Evolutionary conservation across 2,888 invertebrate genomes (phyloP), one percentile per base, ranked within the genome.

Genomic region (Pachycephus smyrnensis): DNA sequence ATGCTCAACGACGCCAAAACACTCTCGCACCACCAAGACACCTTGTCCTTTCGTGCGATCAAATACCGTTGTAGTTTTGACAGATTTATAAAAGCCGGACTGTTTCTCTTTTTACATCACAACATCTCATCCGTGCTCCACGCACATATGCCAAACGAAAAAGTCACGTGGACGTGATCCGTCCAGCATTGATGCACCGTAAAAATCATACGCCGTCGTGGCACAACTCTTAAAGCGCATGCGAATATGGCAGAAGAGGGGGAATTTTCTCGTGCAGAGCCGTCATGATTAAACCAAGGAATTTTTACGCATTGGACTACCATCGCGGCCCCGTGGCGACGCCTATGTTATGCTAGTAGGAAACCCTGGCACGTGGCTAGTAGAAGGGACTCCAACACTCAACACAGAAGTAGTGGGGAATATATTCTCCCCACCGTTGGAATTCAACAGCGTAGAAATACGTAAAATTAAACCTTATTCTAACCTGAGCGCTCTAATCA

Each of bases 131-230:
- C 33, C 31, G 32, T 33, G 71, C 71, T 71, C 6, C 12, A 33
- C 71, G 71, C 75, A 77, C 77, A 77, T 77, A 77, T 77, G 71
- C 71, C 71, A 77, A 76, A 75, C 40, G n/a, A 71, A 69, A n/a
- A n/a, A 37, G 32, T 77, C 77, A 77, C 77, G 77, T 77, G 77
- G 77, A n/a, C 12, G 30, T 6, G 33, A 31, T 32, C 71, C 1
- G 33, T 11, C 71, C 32, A 71, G 71, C 23, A 9, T 31, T 31
- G 33, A 23, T 23, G 11, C 12, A 9, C 12, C 71, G 71, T 71
- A 31, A 32, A 71, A 75, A 33, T 68, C 77, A 75, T 77, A 75
- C 77, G 77, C 75, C 30, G 75, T 75, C 77, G 77, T 75, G 32
- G 68, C 55, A 75, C 73, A 31, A 31, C n/a, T 33, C 31, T 32